These are phyloP conservation scores for Drosophila emarginata DNA, from an alignment of 2,888 invertebrate genomes.

Conservation along the genomic window DNA sequence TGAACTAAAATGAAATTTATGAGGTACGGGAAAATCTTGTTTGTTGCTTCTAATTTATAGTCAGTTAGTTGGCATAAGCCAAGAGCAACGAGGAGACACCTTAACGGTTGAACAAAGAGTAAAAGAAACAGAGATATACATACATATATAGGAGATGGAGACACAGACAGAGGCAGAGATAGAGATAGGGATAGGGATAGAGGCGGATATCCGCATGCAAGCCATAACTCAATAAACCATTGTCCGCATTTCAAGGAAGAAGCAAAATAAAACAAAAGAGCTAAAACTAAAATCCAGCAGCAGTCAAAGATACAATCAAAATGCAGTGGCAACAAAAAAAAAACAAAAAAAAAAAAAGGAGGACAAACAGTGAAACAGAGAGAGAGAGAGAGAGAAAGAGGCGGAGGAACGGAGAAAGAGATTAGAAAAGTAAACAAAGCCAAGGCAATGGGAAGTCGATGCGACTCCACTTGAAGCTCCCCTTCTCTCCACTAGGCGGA, in stretches of 20 bases:
- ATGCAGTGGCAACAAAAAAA: constrained; percentile 63
- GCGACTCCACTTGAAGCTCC: constrained; percentile 30
- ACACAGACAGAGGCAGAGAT: constrained; percentile 15
- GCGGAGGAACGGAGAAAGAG: constrained; percentile 47
- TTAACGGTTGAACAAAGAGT: constrained; percentile 37
- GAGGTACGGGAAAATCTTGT: constrained; percentile 54
- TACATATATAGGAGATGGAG: background rate
- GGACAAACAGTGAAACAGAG: background rate
- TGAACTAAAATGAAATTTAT: constrained; percentile 51
- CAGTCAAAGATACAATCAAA: constrained; percentile 75
- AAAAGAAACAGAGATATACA: background rate
- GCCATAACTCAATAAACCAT: constrained; percentile 76
- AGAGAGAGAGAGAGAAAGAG: constrained; percentile 16
- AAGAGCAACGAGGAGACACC: constrained; percentile 47
- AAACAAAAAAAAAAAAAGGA: background rate
- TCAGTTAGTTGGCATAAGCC: constrained; percentile 36
- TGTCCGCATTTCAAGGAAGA: constrained; percentile 62
- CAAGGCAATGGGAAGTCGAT: constrained; percentile 37
- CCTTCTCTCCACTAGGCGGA: no score
- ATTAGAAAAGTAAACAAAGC: constrained; percentile 77
- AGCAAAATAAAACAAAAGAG: constrained; percentile 46
- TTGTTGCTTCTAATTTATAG: constrained; percentile 66
- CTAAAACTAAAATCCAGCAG: constrained; percentile 58
- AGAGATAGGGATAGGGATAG: constrained; percentile 16
- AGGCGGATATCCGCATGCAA: constrained; percentile 76